Evolutionary conservation across 2,888 invertebrate genomes (phyloP).

Genomic region (Auanema sp.): DNA sequence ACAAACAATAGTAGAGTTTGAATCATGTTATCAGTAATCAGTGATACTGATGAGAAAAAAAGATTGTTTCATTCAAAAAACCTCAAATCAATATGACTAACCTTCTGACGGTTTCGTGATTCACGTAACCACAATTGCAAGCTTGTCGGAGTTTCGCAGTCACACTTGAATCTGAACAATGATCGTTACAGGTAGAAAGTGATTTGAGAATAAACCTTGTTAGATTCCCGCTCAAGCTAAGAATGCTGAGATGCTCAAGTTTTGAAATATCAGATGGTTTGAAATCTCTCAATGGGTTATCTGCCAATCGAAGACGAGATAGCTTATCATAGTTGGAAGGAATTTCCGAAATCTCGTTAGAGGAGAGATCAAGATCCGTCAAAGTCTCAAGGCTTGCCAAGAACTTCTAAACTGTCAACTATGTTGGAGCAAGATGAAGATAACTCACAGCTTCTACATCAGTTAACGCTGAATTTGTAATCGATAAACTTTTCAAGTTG

Average conservation of each 20-base stretch:
- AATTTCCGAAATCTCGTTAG: conserved; percentile 10
- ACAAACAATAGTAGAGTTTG: background rate
- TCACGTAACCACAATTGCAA: too few species aligned
- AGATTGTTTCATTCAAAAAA: too few species aligned
- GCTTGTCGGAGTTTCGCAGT: too few species aligned
- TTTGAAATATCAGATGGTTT: background rate
- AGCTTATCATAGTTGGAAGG: conserved; percentile 3
- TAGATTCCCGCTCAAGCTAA: conserved; percentile 14
- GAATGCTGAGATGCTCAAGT: conserved; percentile 6
- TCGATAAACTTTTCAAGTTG: conserved; percentile 23
- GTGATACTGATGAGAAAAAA: too few species aligned
- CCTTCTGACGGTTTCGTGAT: too few species aligned
- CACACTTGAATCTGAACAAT: too few species aligned
- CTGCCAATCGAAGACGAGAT: conserved; percentile 13
- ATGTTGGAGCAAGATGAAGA: background rate
- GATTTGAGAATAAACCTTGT: conserved; percentile 4
- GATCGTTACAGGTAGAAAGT: too few species aligned
- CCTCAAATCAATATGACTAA: too few species aligned
- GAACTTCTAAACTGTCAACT: conserved; percentile 4
- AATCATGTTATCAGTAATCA: too few species aligned
- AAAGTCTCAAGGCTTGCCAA: conserved; percentile 6
- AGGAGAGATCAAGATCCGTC: conserved; percentile 12
- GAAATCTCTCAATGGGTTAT: conserved; percentile 17
- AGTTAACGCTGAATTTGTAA: conserved; percentile 29
- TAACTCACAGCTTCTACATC: conserved; percentile 29